Base-by-base conservation (phyloP, 2,888 invertebrate species). In the Cylindroiulus punctatus region DNA sequence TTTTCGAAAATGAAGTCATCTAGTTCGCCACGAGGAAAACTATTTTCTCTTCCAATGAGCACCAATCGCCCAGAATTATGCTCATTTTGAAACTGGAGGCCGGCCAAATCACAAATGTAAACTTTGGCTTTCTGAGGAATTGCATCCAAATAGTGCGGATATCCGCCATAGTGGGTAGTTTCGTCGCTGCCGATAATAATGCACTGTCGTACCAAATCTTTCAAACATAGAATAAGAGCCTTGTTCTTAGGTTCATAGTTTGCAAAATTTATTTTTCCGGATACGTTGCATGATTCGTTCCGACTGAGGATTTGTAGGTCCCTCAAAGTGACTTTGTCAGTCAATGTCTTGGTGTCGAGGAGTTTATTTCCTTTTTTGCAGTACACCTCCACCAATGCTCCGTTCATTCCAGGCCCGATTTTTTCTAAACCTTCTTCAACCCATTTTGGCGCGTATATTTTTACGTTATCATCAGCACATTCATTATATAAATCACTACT, bases 241-340 rank as follows among this genome's bases (percentile, higher is more conserved):
- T n/a, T 40, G 82, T 42, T 42, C 36, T 10, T 26, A n/a, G 82
- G 82, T 7, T n/a, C n/a, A 12, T 82, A 82, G 14, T 82, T 40
- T n/a, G 19, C n/a, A 8, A 82, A 82, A n/a, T 82, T n/a, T n/a
- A 82, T 82, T 40, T 3, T 40, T 17, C 82, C 36, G 3, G 82
- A 82, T n/a, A 30, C 30, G 22, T 82, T 82, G 5, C n/a, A 5
- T 36, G 82, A 36, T 36, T 82, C 82, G 42, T 82, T 82, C 36
- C 82, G 36, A 82, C 40, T 82, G 42, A 82, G 36, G 36, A n/a
- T 82, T 82, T 82, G 82, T 17, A 82, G 42, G 82, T 82, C 82
- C n/a, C n/a, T 2, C 8, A 36, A 42, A 42, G 82, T 0, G 36
- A 82, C 36, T 82, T 36, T 36, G n/a, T 82, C 22, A n/a, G 19